These are phyloP conservation scores for Microtus ochrogaster DNA, from an alignment of 2,113 vertebrate species.

Conservation along the genomic window DNA sequence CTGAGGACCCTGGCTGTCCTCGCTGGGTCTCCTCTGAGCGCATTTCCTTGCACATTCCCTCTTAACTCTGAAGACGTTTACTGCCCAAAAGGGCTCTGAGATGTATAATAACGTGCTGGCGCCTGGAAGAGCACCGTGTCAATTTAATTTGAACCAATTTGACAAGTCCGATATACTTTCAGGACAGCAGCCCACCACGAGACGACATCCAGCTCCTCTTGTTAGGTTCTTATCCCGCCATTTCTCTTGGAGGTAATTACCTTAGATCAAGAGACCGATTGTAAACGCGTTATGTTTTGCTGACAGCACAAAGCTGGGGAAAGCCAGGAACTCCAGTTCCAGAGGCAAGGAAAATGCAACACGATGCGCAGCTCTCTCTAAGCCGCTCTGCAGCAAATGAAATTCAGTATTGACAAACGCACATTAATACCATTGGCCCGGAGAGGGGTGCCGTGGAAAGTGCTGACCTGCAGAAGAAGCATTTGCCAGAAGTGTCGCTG, in stretches of 20 bases:
- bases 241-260: slow-evolving; percentile 87
- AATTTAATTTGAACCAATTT: slow-evolving; percentile 88
- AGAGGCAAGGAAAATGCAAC: slow-evolving; percentile 86
- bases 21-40: slow-evolving; percentile 44
- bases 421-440: slow-evolving; percentile 83
- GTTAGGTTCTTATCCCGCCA: slow-evolving; percentile 81
- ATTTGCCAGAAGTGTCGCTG: slow-evolving; percentile 55
- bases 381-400: slow-evolving; percentile 81
- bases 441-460: slow-evolving; percentile 61
- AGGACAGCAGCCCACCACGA: slow-evolving; percentile 77
- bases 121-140: slow-evolving; percentile 78
- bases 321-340: slow-evolving; percentile 77
- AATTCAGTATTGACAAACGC: slow-evolving; percentile 87
- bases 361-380: slow-evolving; percentile 80
- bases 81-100: slow-evolving; percentile 72
- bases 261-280: slow-evolving; percentile 86
- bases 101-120: slow-evolving; percentile 79
- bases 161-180: slow-evolving; percentile 81
- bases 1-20: neutral
- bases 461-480: slow-evolving; percentile 77
- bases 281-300: slow-evolving; percentile 87
- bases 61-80: slow-evolving; percentile 70
- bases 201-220: slow-evolving; percentile 79
- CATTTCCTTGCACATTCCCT: slow-evolving; percentile 60
- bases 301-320: slow-evolving; percentile 86